Base-by-base conservation (phyloP, 1,140 invertebrate genomes). In the Drosophila suzukii region DNA sequence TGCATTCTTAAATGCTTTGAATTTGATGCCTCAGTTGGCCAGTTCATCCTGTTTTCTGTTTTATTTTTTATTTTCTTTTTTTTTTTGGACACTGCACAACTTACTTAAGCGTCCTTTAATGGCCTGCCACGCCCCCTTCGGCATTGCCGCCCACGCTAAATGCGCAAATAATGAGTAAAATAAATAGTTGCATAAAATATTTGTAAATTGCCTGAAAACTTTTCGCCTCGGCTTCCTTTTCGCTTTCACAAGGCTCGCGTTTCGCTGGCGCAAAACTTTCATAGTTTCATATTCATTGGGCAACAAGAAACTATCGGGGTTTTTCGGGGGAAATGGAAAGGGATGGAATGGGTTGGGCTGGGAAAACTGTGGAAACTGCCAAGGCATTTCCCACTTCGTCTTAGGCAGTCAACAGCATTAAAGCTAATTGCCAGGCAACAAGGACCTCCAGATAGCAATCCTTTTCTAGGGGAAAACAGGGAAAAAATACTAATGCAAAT, bases 171-270 rank as follows among this genome's bases (percentile, higher is more conserved):
- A 78, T 78, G 75, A 78, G 75, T 77, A 77, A 77, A 78, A 78
- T 77, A 78, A 78, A 78, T 78, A 78, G 75, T 78, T 78, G 75
- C 73, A 78, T 77, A 78, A 78, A 78, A 78, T 78, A 78, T 78
- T 78, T 78, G 74, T 78, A 78, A 78, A 78, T 75, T 78, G 75
- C 65, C 74, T 78, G 74, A 41, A 78, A 78, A 78, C 34, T 78
- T 78, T 77, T 77, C 44, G 73, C 61, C 55, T 66, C 53, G 46
- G 46, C 46, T 49, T 49, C 44, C 17, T 20, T 27, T 20, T 75
- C 44, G 73, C 60, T 59, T 65, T 36, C 24, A 49, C 20, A 49
- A 49, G 24, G 27, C 47, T 36, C 63, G 63, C 57, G 38, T 39
- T 63, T 53, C 51, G 58, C 51, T 55, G 65, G 67, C 63, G 67